These are phyloP conservation scores for Phylloscopus trochilus DNA, from an alignment of 2,113 vertebrate genomes.

Conservation along the genomic window DNA sequence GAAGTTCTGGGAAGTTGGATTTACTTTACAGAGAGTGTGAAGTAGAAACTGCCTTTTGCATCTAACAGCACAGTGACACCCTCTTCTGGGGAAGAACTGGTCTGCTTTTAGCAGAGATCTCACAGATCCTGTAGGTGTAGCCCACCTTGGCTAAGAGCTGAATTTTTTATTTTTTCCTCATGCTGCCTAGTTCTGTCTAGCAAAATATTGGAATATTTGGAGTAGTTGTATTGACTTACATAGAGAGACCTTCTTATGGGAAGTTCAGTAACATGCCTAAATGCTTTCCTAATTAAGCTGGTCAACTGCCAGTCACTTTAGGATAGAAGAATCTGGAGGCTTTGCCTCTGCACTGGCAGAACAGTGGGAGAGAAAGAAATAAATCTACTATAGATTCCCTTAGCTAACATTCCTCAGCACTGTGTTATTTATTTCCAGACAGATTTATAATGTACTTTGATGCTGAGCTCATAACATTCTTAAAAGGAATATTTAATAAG, in stretches of 20 bases:
- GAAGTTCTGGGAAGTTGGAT: neutral
- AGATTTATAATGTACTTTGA: constrained; percentile 8
- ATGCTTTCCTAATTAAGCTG: neutral
- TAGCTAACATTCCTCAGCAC: neutral
- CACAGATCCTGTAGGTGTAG: neutral
- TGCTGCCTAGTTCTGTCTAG: neutral
- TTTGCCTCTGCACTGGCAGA: neutral
- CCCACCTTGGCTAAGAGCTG: neutral
- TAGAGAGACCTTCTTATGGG: neutral
- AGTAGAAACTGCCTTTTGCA: neutral
- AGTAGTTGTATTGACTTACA: neutral
- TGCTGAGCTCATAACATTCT: neutral
- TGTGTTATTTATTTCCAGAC: neutral
- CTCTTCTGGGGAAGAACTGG: neutral
- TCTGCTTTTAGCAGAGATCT: neutral
- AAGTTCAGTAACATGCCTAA: neutral
- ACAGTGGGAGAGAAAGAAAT: neutral
- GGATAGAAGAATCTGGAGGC: neutral
- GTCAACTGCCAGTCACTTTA: neutral
- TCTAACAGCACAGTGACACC: neutral
- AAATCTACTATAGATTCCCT: neutral
- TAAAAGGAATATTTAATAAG: constrained; percentile 21
- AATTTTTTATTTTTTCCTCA: neutral
- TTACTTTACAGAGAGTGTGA: neutral
- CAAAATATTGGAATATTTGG: neutral